Evolutionary conservation across 2,888 invertebrate species (phyloP), one percentile per base, ranked within the genome.

Genomic region (Trissolcus brochymenae): DNA sequence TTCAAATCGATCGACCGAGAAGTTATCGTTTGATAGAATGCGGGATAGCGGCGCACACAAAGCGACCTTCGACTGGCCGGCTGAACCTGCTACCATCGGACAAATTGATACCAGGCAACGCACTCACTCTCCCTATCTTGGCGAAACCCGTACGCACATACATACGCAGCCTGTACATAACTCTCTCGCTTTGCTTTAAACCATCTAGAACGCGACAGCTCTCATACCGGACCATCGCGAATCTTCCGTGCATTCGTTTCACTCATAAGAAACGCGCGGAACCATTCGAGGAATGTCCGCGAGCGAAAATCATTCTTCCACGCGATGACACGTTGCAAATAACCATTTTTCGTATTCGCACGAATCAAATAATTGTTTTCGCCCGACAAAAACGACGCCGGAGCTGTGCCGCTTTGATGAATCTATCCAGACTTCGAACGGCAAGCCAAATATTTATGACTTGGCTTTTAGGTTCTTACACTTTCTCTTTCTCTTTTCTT

Each of bases 21-120:
- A 75, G 71, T 82, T 79, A 82, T 81, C 80, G 82, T 85, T 86
- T 87, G 87, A 87, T 87, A 86, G 85, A 87, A 87, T 84, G 84
- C 80, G 78, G 86, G 87, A 87, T 87, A 87, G 87, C 87, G 87
- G 87, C 87, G 81, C 78, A 82, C 81, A 87, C 86, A 87, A 87
- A 87, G 86, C 86, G 84, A 84, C 84, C 86, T 86, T 87, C 86
- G 83, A 81, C 82, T 80, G 79, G 79, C 80, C 81, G 82, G 77
- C 80, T 81, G 83, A 83, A 83, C 83, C 84, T 84, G 83, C 84
- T 84, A 84, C 84, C 79, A 81, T 79, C 83, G 83, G 86, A 87
- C 87, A 87, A 87, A 87, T 87, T 87, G 87, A 87, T 87, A 87
- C 85, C 86, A 85, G 85, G 82, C 85, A 86, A 85, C 83, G 85